Percentiles rank a stretch among this genome's conserved stretches.
Evolutionary conservation across 2,797 vertebrate genomes (phyloP).

Genomic region (Adelosebastes latens): DNA sequence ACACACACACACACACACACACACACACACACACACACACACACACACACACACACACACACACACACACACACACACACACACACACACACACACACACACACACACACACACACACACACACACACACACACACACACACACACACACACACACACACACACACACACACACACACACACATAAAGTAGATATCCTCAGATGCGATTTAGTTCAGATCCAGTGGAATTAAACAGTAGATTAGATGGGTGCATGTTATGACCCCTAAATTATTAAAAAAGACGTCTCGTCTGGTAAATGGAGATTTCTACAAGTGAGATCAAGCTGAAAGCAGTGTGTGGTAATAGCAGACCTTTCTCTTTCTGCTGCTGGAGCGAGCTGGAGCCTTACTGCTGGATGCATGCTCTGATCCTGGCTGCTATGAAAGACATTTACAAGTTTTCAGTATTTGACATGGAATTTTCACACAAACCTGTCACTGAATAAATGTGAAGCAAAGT

Average conservation of each 20-base stretch:
- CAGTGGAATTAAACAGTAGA: conserved; percentile 62
- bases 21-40: too few relatives aligned
- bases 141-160: too few relatives aligned
- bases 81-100: too few relatives aligned
- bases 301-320: conserved; percentile 38
- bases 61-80: too few relatives aligned
- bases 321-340: conserved; percentile 20
- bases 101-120: too few relatives aligned
- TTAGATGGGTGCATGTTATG: conserved; percentile 52
- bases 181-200: conserved; percentile 6
- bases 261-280: conserved; percentile 51
- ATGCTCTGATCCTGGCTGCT: conserved; percentile 6
- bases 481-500: not conserved
- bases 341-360: conserved; percentile 70
- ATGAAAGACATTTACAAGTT: conserved; percentile 3
- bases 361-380: conserved; percentile 36
- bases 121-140: too few relatives aligned
- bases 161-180: not conserved
- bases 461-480: not conserved
- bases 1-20: too few relatives aligned
- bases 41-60: too few relatives aligned
- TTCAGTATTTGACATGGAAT: conserved; percentile 1
- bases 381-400: conserved; percentile 10
- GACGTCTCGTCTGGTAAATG: conserved; percentile 14
- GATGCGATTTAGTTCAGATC: conserved; percentile 45